Base-by-base conservation (phyloP, 2,888 invertebrate genomes). In the Tanytarsus gracilentus region DNA sequence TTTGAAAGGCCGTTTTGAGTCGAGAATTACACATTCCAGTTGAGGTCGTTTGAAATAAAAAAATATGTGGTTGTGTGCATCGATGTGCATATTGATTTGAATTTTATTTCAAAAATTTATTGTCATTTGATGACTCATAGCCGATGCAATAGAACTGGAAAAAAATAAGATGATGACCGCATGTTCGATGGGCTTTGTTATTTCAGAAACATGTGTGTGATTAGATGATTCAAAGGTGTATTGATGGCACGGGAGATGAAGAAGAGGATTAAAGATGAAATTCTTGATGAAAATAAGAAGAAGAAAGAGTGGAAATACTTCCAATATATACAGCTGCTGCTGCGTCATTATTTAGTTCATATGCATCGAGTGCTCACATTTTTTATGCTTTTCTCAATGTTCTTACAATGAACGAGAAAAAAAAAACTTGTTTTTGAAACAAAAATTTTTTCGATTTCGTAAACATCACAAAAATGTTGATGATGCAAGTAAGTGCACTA, bases 231-330 rank as follows among this genome's bases (percentile, higher is more conserved):
- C n/a, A n/a, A n/a, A n/a, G n/a, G n/a, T n/a, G n/a, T n/a, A n/a
- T n/a, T 33, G 33, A 33, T 18, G 18, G 21, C 16, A 21, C 21
- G 44, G n/a, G 33, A 44, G 21, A 44, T 18, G 44, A 16, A 18
- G 18, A 5, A 5, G 33, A 33, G 3, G n/a, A n/a, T n/a, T n/a
- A n/a, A 44, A 44, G 23, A 44, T 44, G 18, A 18, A 44, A 44
- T 44, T 44, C 44, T 44, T 44, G 44, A 44, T 44, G 21, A 44
- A 44, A 21, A 44, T 44, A 44, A 44, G 8, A 18, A 44, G 44
- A 44, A 21, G 8, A 44, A 44, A 44, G 44, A 44, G 11, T 18
- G 11, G 21, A 44, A 40, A 40, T n/a, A n/a, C n/a, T n/a, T n/a
- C n/a, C n/a, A n/a, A n/a, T n/a, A n/a, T n/a, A n/a, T n/a, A 40